Conservation (phyloP, 2,797 vertebrate species). For the Myripristis jacobus region DNA sequence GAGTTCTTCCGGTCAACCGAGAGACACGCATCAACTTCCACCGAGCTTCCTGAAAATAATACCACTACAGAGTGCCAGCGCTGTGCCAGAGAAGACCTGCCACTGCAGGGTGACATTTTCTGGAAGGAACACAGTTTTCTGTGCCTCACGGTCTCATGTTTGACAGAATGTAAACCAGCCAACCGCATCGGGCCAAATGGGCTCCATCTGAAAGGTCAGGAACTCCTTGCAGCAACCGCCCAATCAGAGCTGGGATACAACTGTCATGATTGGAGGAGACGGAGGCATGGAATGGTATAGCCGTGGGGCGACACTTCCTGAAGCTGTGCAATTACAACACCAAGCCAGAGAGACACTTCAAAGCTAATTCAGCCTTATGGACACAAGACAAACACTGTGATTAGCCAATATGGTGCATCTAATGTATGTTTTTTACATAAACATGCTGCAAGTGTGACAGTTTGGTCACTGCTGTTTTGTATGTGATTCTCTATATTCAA, state of each 20-base stretch:
- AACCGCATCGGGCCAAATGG: constrained; percentile 74
- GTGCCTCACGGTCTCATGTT: constrained; percentile 72
- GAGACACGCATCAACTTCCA: constrained; percentile 66
- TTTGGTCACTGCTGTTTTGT: too few relatives aligned
- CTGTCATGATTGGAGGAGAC: constrained; percentile 65
- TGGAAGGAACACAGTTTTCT: constrained; percentile 60
- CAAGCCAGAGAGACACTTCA: constrained; percentile 47
- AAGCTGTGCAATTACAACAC: constrained; percentile 64
- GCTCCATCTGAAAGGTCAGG: constrained; percentile 77
- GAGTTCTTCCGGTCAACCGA: constrained; percentile 67
- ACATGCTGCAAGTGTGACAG: too few relatives aligned
- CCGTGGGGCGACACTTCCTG: constrained; percentile 55
- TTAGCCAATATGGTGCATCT: constrained; percentile 31
- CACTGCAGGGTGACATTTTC: constrained; percentile 73
- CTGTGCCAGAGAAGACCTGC: constrained; percentile 60
- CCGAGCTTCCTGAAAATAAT: constrained; percentile 65
- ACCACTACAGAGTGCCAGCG: constrained; percentile 31
- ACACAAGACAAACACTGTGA: constrained; percentile 17
- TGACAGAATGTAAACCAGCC: constrained; percentile 80
- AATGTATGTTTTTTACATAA: constrained; percentile 8
- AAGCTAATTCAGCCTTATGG: constrained; percentile 57
- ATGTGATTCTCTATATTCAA: too few relatives aligned
- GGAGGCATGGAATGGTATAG: constrained; percentile 42
- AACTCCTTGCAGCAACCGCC: constrained; percentile 62
- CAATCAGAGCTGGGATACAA: constrained; percentile 71